phyloP scores from a whole-genome alignment of 1,140 invertebrate genomes.

The Listronotus oregonensis region DNA sequence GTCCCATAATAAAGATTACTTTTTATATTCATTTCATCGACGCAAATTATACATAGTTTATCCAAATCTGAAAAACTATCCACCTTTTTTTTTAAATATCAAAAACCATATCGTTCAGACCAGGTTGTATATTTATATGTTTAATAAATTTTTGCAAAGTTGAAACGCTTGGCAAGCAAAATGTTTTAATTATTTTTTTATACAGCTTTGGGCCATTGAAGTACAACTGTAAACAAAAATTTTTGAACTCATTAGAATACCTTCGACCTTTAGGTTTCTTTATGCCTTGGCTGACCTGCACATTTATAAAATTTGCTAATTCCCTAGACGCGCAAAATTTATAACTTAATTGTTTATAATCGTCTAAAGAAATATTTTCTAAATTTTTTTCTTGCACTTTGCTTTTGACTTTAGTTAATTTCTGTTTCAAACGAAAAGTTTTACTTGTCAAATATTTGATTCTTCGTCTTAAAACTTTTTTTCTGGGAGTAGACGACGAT shows the following conservation, averaged over 20 bases:
- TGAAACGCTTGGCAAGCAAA: neutral
- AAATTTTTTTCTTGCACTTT: no score
- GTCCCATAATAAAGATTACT: conserved; percentile 9
- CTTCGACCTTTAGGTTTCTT: neutral
- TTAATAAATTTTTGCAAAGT: neutral
- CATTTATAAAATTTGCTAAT: conserved; percentile 6
- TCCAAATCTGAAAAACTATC: neutral
- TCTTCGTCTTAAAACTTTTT: no score
- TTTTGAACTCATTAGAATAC: neutral
- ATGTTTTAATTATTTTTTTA: neutral
- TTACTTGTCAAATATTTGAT: no score
- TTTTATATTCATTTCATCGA: conserved; percentile 2
- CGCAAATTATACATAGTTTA: conserved; percentile 2
- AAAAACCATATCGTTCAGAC: neutral
- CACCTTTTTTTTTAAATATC: neutral
- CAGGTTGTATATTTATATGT: no score
- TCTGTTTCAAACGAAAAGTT: no score
- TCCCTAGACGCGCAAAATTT: neutral
- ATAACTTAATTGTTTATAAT: no score
- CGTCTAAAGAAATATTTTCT: no score
- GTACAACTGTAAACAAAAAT: neutral
- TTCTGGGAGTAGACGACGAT: no score
- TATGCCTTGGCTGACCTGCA: neutral
- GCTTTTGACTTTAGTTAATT: no score
- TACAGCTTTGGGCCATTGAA: neutral